These are phyloP conservation scores for Antedon bifida DNA, from an alignment of 35 echinoderm and acorn worm genomes.

Conservation along the genomic window DNA sequence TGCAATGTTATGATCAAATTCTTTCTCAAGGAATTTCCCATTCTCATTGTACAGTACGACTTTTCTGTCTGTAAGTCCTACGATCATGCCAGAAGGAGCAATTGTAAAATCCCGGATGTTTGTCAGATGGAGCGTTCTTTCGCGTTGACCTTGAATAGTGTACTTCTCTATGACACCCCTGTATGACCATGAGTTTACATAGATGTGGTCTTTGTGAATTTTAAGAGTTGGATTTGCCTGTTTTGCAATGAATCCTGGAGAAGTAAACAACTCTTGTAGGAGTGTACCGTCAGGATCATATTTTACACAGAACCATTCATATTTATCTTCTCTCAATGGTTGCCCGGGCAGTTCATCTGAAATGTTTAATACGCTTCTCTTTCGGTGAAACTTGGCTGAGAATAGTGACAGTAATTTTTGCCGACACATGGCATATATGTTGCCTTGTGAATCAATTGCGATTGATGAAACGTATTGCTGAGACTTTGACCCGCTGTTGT, in stretches of 20 bases:
- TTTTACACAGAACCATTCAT: neutral
- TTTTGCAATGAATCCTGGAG: neutral
- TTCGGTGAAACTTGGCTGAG: neutral
- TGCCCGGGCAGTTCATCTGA: neutral
- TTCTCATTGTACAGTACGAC: neutral
- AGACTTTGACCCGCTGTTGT: neutral
- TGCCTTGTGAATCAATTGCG: neutral
- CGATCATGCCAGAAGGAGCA: neutral
- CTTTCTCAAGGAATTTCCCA: neutral
- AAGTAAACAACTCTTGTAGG: neutral
- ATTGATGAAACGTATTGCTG: neutral
- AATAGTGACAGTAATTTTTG: neutral
- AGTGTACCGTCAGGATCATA: neutral
- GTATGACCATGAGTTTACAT: neutral
- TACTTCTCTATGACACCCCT: neutral
- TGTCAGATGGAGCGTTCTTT: neutral
- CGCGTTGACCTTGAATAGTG: neutral
- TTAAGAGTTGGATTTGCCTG: neutral
- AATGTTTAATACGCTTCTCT: neutral
- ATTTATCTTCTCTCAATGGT: neutral
- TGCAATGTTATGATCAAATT: neutral
- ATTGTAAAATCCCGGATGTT: neutral
- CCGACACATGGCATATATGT: neutral
- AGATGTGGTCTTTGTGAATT: neutral
- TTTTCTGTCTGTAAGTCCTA: neutral